Percentiles rank a stretch among this genome's conserved stretches.
Conservation (phyloP, 1,140 invertebrate genomes). For the Trichomalopsis sarcophagae region DNA sequence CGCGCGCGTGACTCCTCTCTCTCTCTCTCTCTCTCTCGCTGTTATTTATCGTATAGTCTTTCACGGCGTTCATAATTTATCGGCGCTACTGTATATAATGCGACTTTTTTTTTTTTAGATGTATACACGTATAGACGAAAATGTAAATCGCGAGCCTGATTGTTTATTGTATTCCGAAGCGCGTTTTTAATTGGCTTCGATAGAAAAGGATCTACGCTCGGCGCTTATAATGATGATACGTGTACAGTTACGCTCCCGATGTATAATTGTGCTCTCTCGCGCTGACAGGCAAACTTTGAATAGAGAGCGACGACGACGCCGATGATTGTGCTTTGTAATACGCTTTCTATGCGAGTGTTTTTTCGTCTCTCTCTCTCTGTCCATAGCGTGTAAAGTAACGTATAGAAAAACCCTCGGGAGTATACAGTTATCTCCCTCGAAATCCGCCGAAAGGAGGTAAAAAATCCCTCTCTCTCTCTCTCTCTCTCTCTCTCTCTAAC, state of each 20-base stretch:
- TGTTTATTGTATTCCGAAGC: not conserved
- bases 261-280: not conserved
- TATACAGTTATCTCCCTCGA: not conserved
- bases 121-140: no score
- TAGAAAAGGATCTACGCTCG: slow-evolving; percentile 15
- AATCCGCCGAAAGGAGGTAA: not conserved
- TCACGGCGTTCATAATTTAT: no score
- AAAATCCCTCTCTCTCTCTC: slow-evolving; percentile 3
- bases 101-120: no score
- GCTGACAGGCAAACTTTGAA: not conserved
- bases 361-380: not conserved
- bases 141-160: no score
- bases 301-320: not conserved
- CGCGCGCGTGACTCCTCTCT: no score
- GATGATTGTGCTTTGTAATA: slow-evolving; percentile 35
- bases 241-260: not conserved
- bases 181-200: slow-evolving; percentile 7
- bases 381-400: not conserved
- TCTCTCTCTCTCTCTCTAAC: slow-evolving; percentile 11
- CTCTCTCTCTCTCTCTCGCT: no score
- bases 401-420: not conserved
- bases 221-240: not conserved
- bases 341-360: slow-evolving; percentile 6
- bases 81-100: no score
- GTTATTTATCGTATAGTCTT: no score